Evolutionary conservation across 2,113 vertebrate species (phyloP).

Genomic region (Gopherus flavomarginatus): DNA sequence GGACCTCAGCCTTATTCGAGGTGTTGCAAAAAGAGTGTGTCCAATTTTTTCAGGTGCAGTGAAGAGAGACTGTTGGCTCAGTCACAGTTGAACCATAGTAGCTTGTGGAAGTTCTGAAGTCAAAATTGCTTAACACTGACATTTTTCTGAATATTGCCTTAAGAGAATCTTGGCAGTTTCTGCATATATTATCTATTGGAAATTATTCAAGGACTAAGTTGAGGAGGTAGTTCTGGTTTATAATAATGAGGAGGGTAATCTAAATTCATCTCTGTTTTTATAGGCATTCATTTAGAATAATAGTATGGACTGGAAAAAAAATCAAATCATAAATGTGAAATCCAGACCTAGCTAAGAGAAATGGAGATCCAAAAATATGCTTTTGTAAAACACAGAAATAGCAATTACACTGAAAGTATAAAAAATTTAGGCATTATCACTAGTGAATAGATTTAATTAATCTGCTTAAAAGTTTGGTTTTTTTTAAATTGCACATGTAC

Average conservation of each 20-base stretch:
- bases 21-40: not conserved
- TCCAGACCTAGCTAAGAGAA: not conserved
- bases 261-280: constrained; percentile 67
- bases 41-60: not conserved
- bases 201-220: constrained; percentile 37
- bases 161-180: constrained; percentile 46
- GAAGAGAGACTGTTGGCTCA: not conserved
- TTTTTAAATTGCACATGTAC: not conserved
- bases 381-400: constrained; percentile 1
- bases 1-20: not conserved
- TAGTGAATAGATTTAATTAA: not conserved
- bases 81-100: not conserved
- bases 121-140: not conserved
- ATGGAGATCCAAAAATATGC: constrained; percentile 3
- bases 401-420: not conserved
- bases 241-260: constrained; percentile 33
- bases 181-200: constrained; percentile 56
- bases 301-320: not conserved
- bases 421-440: not conserved
- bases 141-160: not conserved
- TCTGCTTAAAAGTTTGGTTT: not conserved
- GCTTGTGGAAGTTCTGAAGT: not conserved
- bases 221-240: constrained; percentile 59
- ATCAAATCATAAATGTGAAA: constrained; percentile 41
- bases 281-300: constrained; percentile 45